A percentile compares a stretch with the other conserved stretches of the same genome.
Conservation (phyloP, 2,888 invertebrate genomes). For the Campoplex capitator region DNA sequence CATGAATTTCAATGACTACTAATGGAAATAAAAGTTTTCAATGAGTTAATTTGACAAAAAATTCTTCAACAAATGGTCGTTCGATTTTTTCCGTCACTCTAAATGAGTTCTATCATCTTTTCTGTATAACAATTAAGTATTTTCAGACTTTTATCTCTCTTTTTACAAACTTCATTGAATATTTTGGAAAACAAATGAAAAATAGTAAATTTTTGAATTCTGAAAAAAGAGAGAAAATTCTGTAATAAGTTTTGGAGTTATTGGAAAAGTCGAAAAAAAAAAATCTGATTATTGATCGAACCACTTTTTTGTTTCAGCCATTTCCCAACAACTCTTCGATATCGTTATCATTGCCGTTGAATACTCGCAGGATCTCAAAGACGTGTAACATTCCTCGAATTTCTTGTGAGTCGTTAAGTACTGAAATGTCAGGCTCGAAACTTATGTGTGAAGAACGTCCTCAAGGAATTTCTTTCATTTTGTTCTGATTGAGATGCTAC, state of each 20-base stretch:
- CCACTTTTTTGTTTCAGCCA: background rate
- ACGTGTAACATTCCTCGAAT: no score
- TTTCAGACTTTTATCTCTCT: conserved; percentile 8
- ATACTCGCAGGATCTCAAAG: background rate
- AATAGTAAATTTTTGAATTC: background rate
- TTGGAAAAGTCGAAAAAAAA: background rate
- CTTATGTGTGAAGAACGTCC: background rate
- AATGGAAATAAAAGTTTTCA: background rate
- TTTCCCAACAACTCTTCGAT: background rate
- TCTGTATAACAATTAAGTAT: background rate
- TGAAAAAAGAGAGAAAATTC: background rate
- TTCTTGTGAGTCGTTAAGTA: background rate
- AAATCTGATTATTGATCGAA: background rate
- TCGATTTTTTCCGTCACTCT: background rate
- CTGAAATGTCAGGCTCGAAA: background rate
- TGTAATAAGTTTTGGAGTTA: background rate
- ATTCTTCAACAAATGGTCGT: background rate
- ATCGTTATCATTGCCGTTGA: background rate
- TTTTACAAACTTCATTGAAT: background rate
- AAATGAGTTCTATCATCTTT: background rate
- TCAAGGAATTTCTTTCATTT: background rate
- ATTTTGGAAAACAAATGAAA: background rate
- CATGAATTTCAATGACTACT: background rate
- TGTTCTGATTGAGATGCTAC: conserved; percentile 20
- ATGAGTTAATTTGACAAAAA: background rate